phyloP scores from a whole-genome alignment of 2,888 invertebrate genomes.

The Drosophila prolongata region DNA sequence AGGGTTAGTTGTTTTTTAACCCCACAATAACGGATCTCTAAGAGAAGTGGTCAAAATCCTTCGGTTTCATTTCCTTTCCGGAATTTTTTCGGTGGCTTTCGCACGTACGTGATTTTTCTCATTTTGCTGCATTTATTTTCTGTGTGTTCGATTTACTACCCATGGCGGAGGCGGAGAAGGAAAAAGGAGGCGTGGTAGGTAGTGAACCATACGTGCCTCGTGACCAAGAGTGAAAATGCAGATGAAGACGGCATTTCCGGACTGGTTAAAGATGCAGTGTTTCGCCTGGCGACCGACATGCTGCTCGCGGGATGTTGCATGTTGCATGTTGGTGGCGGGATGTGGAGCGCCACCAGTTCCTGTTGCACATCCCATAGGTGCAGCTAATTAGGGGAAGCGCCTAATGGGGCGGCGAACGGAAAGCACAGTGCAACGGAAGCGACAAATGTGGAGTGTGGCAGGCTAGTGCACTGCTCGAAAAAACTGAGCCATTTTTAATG shows the following conservation, averaged over 20 bases:
- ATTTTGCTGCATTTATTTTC: slow-evolving; percentile 66
- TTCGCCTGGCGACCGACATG: slow-evolving; percentile 1
- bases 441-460: slow-evolving; percentile 55
- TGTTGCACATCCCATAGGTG: slow-evolving; percentile 40
- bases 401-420: slow-evolving; percentile 34
- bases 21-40: not conserved
- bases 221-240: slow-evolving; percentile 28
- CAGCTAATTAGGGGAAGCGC: slow-evolving; percentile 41
- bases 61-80: slow-evolving; percentile 10
- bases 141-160: slow-evolving; percentile 7
- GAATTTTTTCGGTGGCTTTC: slow-evolving; percentile 17
- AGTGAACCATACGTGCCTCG: slow-evolving; percentile 39
- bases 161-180: not conserved
- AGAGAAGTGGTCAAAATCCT: slow-evolving; percentile 4
- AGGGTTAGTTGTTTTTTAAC: not conserved
- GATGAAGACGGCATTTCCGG: slow-evolving; percentile 16
- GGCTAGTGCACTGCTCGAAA: slow-evolving; percentile 16
- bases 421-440: slow-evolving; percentile 32
- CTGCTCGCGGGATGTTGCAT: slow-evolving; percentile 2
- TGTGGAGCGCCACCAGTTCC: slow-evolving; percentile 14
- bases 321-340: slow-evolving; percentile 3
- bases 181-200: slow-evolving; percentile 26
- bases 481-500: not conserved
- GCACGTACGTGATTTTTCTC: slow-evolving; percentile 69
- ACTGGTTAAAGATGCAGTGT: slow-evolving; percentile 1